Percentiles rank a stretch among this genome's conserved stretches.
phyloP scores from a whole-genome alignment of 2,113 vertebrate genomes.

The Zosterops borbonicus region DNA sequence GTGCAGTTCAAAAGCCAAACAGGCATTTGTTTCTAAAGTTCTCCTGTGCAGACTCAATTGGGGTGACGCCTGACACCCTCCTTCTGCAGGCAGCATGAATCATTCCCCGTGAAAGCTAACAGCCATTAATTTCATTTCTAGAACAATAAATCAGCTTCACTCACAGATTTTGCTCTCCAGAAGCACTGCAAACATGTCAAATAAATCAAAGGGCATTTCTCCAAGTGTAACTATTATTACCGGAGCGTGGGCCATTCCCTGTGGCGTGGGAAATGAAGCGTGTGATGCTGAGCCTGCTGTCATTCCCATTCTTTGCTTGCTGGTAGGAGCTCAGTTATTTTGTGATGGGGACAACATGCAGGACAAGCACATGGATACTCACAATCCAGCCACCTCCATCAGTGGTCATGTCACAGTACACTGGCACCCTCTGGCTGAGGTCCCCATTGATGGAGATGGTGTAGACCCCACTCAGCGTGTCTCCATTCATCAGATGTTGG shows the following conservation, averaged over 20 bases:
- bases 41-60: not conserved
- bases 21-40: conserved; percentile 33
- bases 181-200: conserved; percentile 63
- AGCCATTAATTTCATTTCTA: conserved; percentile 71
- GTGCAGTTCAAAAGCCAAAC: conserved; percentile 12
- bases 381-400: conserved; percentile 97
- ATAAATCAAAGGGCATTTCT: conserved; percentile 69
- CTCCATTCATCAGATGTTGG: conserved; percentile 93
- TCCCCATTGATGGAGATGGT: conserved; percentile 93
- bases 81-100: conserved; percentile 13
- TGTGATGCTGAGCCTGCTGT: not conserved
- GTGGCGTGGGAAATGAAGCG: conserved; percentile 7
- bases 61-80: conserved; percentile 22
- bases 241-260: conserved; percentile 12
- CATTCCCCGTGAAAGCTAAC: conserved; percentile 44
- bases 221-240: conserved; percentile 54
- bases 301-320: not conserved
- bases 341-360: accelerated
- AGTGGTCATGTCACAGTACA: conserved; percentile 95
- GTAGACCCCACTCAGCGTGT: conserved; percentile 87
- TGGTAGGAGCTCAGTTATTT: not conserved
- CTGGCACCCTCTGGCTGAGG: conserved; percentile 86
- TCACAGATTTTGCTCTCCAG: conserved; percentile 57
- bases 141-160: conserved; percentile 66
- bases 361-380: conserved; percentile 52